Evolutionary conservation across 1,140 invertebrate genomes (phyloP), one percentile per base, ranked within the genome.

Genomic region (Lethrus apterus): DNA sequence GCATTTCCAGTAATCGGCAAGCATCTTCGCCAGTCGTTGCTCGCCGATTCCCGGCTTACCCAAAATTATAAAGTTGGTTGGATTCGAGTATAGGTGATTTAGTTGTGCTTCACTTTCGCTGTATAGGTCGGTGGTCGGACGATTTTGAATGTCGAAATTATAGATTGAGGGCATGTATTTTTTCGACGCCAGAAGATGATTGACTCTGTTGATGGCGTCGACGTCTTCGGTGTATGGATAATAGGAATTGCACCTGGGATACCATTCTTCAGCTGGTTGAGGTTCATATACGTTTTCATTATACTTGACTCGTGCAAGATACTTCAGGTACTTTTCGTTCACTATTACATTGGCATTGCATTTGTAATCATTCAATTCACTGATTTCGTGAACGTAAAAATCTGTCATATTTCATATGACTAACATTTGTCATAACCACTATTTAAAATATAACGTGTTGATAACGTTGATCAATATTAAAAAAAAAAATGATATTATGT

Each of bases 11-110:
- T 70, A 68, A 35, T 74, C 68, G 1, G 77, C 67, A 15, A 80
- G 58, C 21, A 66, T 57, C 56, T 70, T 70, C 10, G 72, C 76
- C 5, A 80, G 54, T 24, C 65, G 54, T 34, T 63, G 60, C 10
- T 65, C 58, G 29, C 70, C 71, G n/a, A 72, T 55, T 2, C 70
- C 73, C 3, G 76, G 72, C 67, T 79, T 79, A 0, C 75, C 72
- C 15, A 78, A 48, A 51, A 79, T 71, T 20, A 76, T 50, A 49
- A 74, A 79, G 21, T 65, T 71, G n/a, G 66, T 66, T 7, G 77
- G 76, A 43, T 68, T 68, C 1, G 59, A 59, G 38, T 54, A 51
- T 18, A 80, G 58, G 54, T 70, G 74, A 23, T 63, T 55, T 42
- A 65, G 59, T 56, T 74, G 72, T 1, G 74, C 69, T 51, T 71